These are phyloP conservation scores for Drosophila stalkeri DNA, from an alignment of 2,888 invertebrate species.

Conservation along the genomic window DNA sequence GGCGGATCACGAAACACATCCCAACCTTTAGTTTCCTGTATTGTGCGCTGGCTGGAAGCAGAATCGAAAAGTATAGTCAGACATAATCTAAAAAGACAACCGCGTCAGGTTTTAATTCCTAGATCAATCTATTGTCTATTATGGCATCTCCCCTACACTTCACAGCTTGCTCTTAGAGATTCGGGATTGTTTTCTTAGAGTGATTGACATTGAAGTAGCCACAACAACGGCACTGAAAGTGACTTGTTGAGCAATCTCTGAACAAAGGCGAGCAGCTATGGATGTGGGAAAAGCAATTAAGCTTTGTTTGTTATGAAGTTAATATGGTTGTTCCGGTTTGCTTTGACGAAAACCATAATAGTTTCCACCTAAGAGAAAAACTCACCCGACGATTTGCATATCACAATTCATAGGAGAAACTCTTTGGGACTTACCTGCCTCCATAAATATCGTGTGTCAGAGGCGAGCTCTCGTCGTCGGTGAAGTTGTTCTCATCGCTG, in stretches of 20 bases:
- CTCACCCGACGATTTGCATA: slow-evolving; percentile 59
- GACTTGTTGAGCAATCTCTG: slow-evolving; percentile 53
- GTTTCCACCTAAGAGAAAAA: slow-evolving; percentile 5
- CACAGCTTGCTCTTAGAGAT: slow-evolving; percentile 31
- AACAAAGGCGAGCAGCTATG: slow-evolving; percentile 27
- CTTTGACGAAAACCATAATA: not conserved
- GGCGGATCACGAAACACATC: slow-evolving; percentile 98
- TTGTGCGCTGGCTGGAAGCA: slow-evolving; percentile 89
- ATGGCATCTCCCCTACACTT: not conserved
- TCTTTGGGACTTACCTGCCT: slow-evolving; percentile 89
- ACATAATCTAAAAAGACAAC: not conserved
- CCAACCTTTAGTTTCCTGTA: slow-evolving; percentile 97
- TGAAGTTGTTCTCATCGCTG: slow-evolving; percentile 92
- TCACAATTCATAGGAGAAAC: slow-evolving; percentile 1
- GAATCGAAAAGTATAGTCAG: not conserved
- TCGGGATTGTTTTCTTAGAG: slow-evolving; percentile 54
- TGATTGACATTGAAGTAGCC: slow-evolving; percentile 46
- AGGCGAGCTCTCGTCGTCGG: slow-evolving; percentile 95
- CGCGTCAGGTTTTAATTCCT: not conserved
- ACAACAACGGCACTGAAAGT: slow-evolving; percentile 53
- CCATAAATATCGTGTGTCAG: slow-evolving; percentile 95
- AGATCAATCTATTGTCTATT: not conserved
- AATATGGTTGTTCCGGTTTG: slow-evolving; percentile 61
- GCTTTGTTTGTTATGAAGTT: slow-evolving; percentile 26
- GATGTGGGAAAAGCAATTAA: slow-evolving; percentile 58